phyloP scores from a whole-genome alignment of 2,888 invertebrate genomes.

The Hyposoter dolosus region DNA sequence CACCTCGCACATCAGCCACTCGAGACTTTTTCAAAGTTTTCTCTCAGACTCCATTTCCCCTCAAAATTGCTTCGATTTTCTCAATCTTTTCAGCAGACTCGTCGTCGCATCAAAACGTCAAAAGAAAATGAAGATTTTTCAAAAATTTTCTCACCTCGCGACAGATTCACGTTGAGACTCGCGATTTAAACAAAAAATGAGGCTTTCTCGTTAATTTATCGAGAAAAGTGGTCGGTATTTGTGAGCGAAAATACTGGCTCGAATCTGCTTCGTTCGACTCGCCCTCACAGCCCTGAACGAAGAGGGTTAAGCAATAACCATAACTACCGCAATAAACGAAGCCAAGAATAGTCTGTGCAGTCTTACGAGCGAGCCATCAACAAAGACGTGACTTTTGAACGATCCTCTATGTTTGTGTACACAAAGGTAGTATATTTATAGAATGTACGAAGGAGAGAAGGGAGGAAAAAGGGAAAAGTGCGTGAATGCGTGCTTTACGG shows the following conservation, averaged over 20 bases:
- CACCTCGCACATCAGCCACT: neutral
- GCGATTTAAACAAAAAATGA: too few relatives aligned
- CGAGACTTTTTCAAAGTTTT: neutral
- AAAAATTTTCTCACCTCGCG: too few relatives aligned
- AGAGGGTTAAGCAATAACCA: neutral
- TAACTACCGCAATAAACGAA: neutral
- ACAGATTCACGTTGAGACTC: too few relatives aligned
- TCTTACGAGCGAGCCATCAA: neutral
- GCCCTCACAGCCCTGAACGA: neutral
- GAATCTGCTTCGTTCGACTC: too few relatives aligned
- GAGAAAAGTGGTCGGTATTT: too few relatives aligned
- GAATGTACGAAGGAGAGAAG: neutral
- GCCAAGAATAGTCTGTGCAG: neutral
- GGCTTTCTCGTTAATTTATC: too few relatives aligned
- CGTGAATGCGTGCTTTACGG: conserved; percentile 41
- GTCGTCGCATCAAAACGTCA: neutral
- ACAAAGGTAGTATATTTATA: conserved; percentile 9
- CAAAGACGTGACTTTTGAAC: neutral
- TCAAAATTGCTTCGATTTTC: neutral
- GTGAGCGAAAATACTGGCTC: too few relatives aligned
- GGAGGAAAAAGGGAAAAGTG: conserved; percentile 33
- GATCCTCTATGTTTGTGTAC: conserved; percentile 1
- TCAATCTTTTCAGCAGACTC: neutral
- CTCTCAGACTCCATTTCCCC: neutral
- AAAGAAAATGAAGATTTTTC: neutral